Evolutionary conservation across 2,888 invertebrate genomes (phyloP).

Genomic region (Xanthorhoe designata): DNA sequence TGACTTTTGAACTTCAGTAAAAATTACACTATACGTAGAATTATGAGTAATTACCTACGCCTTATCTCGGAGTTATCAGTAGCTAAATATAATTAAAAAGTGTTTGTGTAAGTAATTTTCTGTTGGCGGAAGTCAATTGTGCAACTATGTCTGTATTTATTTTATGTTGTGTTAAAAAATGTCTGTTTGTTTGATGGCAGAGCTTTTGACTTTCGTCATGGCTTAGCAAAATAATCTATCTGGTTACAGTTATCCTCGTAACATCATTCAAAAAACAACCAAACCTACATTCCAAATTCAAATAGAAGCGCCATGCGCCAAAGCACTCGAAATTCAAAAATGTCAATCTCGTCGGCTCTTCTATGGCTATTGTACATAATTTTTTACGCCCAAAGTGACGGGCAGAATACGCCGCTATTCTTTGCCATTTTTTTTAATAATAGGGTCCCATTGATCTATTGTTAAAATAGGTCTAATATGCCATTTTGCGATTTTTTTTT

Average conservation of each 20-base stretch:
- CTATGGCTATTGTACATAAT: conserved; percentile 63
- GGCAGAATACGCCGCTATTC: conserved; percentile 54
- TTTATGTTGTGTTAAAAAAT: neutral
- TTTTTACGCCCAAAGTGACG: conserved; percentile 68
- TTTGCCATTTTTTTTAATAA: conserved; percentile 69
- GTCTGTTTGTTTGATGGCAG: neutral
- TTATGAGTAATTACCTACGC: conserved; percentile 19
- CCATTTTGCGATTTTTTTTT: conserved; percentile 64
- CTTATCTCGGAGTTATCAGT: conserved; percentile 29
- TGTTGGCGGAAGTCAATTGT: conserved; percentile 17
- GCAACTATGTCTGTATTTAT: conserved; percentile 4
- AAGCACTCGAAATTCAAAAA: conserved; percentile 28
- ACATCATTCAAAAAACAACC: neutral
- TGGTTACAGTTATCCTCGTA: too few relatives aligned
- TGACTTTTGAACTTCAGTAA: conserved; percentile 28
- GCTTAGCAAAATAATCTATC: too few relatives aligned
- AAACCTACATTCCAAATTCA: neutral
- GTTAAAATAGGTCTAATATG: conserved; percentile 70
- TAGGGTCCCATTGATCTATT: conserved; percentile 64
- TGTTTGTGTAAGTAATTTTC: conserved; percentile 18
- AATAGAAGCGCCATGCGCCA: conserved; percentile 31
- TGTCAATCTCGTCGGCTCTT: conserved; percentile 38
- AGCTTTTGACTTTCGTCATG: neutral
- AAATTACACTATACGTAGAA: conserved; percentile 14
- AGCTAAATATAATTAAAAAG: conserved; percentile 26